Percentiles rank a stretch among this genome's conserved stretches.
phyloP scores from a whole-genome alignment of 2,888 invertebrate genomes.

The Drosophila multiciliata region DNA sequence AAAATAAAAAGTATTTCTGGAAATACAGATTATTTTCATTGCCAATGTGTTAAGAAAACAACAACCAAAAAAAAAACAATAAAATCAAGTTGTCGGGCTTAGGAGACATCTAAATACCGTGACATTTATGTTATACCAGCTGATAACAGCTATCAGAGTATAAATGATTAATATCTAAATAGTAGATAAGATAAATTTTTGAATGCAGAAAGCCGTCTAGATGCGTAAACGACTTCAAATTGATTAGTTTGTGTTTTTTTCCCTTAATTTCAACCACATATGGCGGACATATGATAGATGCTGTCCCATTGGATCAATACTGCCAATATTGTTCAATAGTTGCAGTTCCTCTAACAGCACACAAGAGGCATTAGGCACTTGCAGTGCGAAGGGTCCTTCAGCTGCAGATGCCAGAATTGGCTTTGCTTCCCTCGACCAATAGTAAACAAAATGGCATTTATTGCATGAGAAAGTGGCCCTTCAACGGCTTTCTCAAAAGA shows the following conservation, averaged over 20 bases:
- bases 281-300: neutral
- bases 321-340: constrained; percentile 1
- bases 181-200: neutral
- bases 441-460: neutral
- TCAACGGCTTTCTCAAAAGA: constrained; percentile 20
- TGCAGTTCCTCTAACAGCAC: constrained; percentile 1
- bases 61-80: no score
- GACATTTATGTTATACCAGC: neutral
- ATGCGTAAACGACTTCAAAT: neutral
- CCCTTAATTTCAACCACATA: neutral
- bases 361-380: constrained; percentile 11
- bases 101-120: neutral
- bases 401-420: constrained; percentile 5
- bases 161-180: neutral
- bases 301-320: neutral
- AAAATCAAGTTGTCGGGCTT: neutral
- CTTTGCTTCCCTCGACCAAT: neutral
- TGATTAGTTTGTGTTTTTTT: neutral
- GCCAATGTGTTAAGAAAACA: neutral
- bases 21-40: neutral
- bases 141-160: neutral
- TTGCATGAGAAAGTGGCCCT: constrained; percentile 2
- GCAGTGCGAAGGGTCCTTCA: neutral
- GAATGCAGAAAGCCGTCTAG: neutral
- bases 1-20: neutral